These are phyloP conservation scores for Mimumesa dahlbomi DNA, from an alignment of 2,888 invertebrate species.

Conservation along the genomic window DNA sequence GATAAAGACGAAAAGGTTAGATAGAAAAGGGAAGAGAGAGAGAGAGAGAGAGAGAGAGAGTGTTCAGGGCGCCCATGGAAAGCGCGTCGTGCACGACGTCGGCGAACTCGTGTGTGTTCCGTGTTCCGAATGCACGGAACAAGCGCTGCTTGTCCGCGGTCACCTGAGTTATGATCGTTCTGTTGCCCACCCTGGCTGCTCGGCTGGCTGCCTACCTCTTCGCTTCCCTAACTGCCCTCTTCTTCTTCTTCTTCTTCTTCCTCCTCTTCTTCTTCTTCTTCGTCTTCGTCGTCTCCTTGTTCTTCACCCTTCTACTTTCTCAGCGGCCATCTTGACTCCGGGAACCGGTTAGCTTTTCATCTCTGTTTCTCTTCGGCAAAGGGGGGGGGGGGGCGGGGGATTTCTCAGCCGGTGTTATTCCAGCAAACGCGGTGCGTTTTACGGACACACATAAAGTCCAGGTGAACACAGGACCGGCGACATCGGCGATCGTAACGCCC, in stretches of 20 bases:
- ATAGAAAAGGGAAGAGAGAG: slow-evolving; percentile 11
- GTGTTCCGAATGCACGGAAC: slow-evolving; percentile 74
- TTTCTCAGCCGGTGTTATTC: slow-evolving; percentile 35
- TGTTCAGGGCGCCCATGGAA: slow-evolving; percentile 56
- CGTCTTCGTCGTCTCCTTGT: slow-evolving; percentile 53
- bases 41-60: slow-evolving; percentile 35
- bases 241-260: too few species aligned
- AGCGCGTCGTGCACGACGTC: slow-evolving; percentile 63
- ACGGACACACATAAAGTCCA: slow-evolving; percentile 12
- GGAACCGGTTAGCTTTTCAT: slow-evolving; percentile 67
- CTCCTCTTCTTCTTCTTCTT: slow-evolving; percentile 57
- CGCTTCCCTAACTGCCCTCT: slow-evolving; percentile 54
- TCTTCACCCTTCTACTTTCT: slow-evolving; percentile 56
- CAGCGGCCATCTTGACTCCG: slow-evolving; percentile 71
- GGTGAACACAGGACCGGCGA: slow-evolving; percentile 41
- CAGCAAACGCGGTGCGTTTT: slow-evolving; percentile 13
- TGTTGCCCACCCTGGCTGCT: slow-evolving; percentile 73
- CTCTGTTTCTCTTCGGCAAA: too few species aligned
- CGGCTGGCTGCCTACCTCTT: slow-evolving; percentile 58
- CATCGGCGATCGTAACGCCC: slow-evolving; percentile 47
- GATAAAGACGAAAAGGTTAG: slow-evolving; percentile 40
- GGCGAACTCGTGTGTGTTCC: slow-evolving; percentile 73
- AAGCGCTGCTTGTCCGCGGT: slow-evolving; percentile 75
- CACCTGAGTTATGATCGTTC: slow-evolving; percentile 76
- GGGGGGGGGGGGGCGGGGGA: too few species aligned